Evolutionary conservation across 2,113 vertebrate species (phyloP).

Genomic region (Gadus macrocephalus): DNA sequence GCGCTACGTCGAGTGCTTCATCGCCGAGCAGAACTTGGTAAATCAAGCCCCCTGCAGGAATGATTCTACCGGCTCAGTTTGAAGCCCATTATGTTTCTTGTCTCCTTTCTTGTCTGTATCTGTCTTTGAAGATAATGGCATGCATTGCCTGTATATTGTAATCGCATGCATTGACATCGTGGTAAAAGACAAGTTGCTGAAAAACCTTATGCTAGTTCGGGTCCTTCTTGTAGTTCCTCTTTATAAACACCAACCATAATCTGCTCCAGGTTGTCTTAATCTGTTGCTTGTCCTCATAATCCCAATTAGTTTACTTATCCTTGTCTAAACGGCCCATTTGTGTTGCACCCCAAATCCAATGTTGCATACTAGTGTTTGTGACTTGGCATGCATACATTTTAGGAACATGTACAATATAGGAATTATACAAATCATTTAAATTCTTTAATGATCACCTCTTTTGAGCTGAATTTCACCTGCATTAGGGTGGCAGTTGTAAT

Average conservation of each 20-base stretch:
- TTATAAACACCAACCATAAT: slow-evolving; percentile 22
- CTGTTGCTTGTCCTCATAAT: slow-evolving; percentile 34
- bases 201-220: not conserved
- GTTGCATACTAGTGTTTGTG: not conserved
- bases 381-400: no score
- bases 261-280: slow-evolving; percentile 33
- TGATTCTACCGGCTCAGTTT: not conserved
- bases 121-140: not conserved
- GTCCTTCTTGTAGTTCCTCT: not conserved
- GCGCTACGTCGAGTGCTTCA: slow-evolving; percentile 82
- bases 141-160: not conserved
- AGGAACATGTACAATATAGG: no score
- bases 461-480: no score
- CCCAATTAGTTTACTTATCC: not conserved
- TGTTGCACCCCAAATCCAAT: not conserved
- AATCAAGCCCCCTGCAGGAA: not conserved
- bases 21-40: slow-evolving; percentile 87
- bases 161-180: not conserved
- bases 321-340: not conserved
- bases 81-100: not conserved
- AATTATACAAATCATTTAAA: no score
- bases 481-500: no score
- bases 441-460: no score
- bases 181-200: not conserved
- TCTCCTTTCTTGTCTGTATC: not conserved